Evolutionary conservation across 1,140 invertebrate genomes (phyloP), one percentile per base, ranked within the genome.

Genomic region (Eriosoma lanigerum): DNA sequence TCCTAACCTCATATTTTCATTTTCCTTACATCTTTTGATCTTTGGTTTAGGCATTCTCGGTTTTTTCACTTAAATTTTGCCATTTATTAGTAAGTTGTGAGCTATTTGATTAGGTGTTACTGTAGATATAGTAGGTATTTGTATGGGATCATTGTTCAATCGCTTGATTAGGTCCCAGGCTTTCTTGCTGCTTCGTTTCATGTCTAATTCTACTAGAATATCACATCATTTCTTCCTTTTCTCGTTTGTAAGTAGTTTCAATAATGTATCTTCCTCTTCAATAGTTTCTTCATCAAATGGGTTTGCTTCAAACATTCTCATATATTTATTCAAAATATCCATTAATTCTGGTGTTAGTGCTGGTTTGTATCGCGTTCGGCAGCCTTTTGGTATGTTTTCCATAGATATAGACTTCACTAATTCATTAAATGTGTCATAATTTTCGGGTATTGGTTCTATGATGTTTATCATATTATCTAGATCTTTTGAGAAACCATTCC

Each of bases 71-170:
- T 81, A 48, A 19, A 38, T 46, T 32, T 81, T 81, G 8, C 80
- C 62, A 48, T 81, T 81, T 48, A 38, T 48, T 44, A 68, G 80
- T 17, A 81, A 17, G 24, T 29, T 26, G 48, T 50, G 48, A 2
- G 80, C 80, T 3, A 81, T 50, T 26, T 81, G 80, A 70, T 81
- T 50, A 17, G 64, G 62, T 64, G 58, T 81, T 32, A 81, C 48
- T 17, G 17, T 52, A 15, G 60, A 44, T 17, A 48, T 9, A 15
- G 68, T 58, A 26, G 32, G n/a, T 21, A n/a, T 62, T 58, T 60
- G 10, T 44, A 8, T 80, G 10, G 76, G 58, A n/a, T 80, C n/a
- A 46, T 12, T 56, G 38, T 66, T 21, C 26, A 80, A 38, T 17
- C 38, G 32, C 26, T 80, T 80, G 24, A 80, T 48, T 17, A 60